phyloP scores from a whole-genome alignment of 1,140 invertebrate species.

The Phymastichus coffea region DNA sequence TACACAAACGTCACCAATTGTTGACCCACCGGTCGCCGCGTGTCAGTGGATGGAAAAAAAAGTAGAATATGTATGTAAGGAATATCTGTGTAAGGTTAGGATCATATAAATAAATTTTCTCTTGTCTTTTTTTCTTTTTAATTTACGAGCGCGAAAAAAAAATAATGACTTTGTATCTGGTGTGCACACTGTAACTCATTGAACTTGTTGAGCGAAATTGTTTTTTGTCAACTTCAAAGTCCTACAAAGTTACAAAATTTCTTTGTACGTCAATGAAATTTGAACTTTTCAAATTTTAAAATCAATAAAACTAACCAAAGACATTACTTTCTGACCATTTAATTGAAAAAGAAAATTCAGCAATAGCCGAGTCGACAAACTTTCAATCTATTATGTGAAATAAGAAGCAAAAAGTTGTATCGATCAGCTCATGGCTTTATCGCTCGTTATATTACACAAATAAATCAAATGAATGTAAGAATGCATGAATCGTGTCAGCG shows the following conservation, averaged over 20 bases:
- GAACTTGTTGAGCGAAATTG: constrained; percentile 7
- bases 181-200: no score
- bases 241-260: not conserved
- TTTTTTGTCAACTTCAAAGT: not conserved
- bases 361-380: not conserved
- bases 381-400: not conserved
- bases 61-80: not conserved
- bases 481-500: no score
- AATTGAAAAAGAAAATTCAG: not conserved
- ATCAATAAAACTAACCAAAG: no score
- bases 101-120: not conserved
- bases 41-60: constrained; percentile 6
- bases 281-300: no score
- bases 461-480: no score
- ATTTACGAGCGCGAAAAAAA: no score
- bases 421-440: no score
- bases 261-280: no score
- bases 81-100: not conserved
- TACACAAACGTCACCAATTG: not conserved
- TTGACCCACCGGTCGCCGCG: not conserved
- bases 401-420: no score
- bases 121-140: not conserved
- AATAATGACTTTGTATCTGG: not conserved
- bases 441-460: no score
- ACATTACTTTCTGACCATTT: not conserved